These are phyloP conservation scores for Phenganax marumi DNA, from an alignment of 92 coral and sea anemone species.

Conservation along the genomic window DNA sequence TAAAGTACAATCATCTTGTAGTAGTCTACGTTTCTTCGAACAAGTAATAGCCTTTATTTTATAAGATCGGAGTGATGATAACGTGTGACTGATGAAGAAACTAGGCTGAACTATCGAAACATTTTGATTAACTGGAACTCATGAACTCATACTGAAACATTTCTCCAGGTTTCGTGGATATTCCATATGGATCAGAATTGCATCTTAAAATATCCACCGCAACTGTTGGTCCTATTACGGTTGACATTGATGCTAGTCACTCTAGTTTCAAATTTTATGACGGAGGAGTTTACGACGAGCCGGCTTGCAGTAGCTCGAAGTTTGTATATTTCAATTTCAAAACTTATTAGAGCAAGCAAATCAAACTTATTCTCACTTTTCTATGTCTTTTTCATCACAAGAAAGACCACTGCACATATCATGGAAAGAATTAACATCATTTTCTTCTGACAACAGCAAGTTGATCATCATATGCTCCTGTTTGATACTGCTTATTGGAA, in stretches of 20 bases:
- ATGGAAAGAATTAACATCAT: too few species aligned
- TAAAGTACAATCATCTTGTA: too few species aligned
- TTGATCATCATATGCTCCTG: too few species aligned
- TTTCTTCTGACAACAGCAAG: too few species aligned
- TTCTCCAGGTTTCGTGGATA: conserved; percentile 67
- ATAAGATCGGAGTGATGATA: too few species aligned
- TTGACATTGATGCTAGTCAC: conserved; percentile 79
- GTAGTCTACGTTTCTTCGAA: background rate
- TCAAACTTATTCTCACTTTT: too few species aligned
- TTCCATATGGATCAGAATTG: conserved; percentile 57
- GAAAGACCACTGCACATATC: too few species aligned
- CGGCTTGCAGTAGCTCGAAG: background rate
- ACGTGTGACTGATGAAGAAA: background rate
- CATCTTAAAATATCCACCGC: conserved; percentile 73
- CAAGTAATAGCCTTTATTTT: background rate
- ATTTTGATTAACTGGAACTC: background rate
- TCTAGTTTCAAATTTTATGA: conserved; percentile 71
- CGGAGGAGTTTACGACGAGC: conserved; percentile 76
- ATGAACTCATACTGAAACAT: background rate
- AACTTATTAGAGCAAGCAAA: too few species aligned
- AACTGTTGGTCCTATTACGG: conserved; percentile 87
- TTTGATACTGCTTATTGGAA: too few species aligned
- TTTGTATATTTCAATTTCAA: background rate
- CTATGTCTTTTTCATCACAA: too few species aligned
- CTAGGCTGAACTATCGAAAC: background rate